Percentiles rank a stretch among this genome's conserved stretches.
phyloP scores from a whole-genome alignment of 2,888 invertebrate species.

The Papilio protenor region DNA sequence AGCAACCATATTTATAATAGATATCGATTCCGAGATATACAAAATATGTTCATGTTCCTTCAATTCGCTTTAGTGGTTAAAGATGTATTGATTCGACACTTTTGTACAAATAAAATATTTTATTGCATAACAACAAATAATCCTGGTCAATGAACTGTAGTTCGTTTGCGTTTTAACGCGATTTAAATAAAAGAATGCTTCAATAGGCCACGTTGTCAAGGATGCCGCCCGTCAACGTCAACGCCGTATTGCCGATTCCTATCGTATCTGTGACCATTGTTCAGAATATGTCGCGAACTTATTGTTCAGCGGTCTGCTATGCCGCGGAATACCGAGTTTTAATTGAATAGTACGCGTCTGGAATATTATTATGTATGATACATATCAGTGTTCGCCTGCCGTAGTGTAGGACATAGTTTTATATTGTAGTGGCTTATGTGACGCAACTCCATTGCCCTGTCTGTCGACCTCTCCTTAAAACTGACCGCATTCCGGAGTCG shows the following conservation, averaged over 20 bases:
- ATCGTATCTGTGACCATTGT: constrained; percentile 79
- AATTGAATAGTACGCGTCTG: constrained; percentile 70
- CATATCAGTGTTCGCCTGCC: constrained; percentile 12
- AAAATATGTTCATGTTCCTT: not conserved
- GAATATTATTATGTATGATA: constrained; percentile 61
- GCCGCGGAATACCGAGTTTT: constrained; percentile 72
- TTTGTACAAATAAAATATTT: constrained; percentile 29
- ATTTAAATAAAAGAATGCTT: constrained; percentile 67
- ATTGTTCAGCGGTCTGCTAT: constrained; percentile 71
- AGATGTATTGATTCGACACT: not conserved
- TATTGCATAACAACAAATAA: constrained; percentile 28
- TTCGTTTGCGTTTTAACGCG: constrained; percentile 57
- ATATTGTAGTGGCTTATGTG: constrained; percentile 5
- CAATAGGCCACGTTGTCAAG: constrained; percentile 65
- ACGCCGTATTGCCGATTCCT: constrained; percentile 76
- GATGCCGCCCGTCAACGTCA: constrained; percentile 69
- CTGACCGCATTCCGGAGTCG: constrained; percentile 45
- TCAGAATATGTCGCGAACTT: constrained; percentile 81
- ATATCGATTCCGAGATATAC: constrained; percentile 2
- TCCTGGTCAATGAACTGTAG: constrained; percentile 42
- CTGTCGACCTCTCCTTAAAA: constrained; percentile 52
- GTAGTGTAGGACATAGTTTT: constrained; percentile 8
- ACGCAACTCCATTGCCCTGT: constrained; percentile 25
- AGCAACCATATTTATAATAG: constrained; percentile 13
- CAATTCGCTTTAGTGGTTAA: not conserved